Evolutionary conservation across 2,113 vertebrate genomes (phyloP).

Genomic region (Brienomyrus brachyistius): DNA sequence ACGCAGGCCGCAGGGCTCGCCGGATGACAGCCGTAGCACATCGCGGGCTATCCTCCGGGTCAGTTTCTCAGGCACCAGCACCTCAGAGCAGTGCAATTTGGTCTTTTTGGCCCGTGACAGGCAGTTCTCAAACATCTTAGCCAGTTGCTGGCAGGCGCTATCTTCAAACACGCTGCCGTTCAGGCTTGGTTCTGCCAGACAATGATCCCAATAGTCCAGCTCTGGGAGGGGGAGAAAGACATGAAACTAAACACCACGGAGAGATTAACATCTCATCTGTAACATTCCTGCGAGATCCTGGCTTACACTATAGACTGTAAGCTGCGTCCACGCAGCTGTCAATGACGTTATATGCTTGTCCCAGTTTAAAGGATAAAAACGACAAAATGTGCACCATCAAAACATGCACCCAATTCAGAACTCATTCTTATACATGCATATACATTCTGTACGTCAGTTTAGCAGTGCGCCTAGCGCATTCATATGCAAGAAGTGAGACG

Average conservation of each 20-base stretch:
- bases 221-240: constrained; percentile 45
- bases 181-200: constrained; percentile 59
- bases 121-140: constrained; percentile 70
- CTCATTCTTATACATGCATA: neutral
- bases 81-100: constrained; percentile 69
- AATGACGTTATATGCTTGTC: neutral
- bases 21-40: constrained; percentile 64
- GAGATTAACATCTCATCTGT: neutral
- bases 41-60: constrained; percentile 67
- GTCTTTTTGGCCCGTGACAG: constrained; percentile 74
- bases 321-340: neutral
- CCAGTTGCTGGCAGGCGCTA: constrained; percentile 63
- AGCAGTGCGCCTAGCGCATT: neutral
- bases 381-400: neutral
- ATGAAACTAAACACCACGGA: neutral
- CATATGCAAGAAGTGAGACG: neutral
- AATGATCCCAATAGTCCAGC: constrained; percentile 71
- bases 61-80: constrained; percentile 75
- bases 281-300: neutral
- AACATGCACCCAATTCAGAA: neutral
- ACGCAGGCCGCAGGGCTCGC: constrained; percentile 75
- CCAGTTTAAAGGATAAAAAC: neutral
- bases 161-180: constrained; percentile 59
- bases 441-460: neutral
- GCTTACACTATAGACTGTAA: neutral